A percentile compares a stretch with the other conserved stretches of the same genome.
phyloP scores from a whole-genome alignment of 2,888 invertebrate genomes.

The Mylabris sibirica region DNA sequence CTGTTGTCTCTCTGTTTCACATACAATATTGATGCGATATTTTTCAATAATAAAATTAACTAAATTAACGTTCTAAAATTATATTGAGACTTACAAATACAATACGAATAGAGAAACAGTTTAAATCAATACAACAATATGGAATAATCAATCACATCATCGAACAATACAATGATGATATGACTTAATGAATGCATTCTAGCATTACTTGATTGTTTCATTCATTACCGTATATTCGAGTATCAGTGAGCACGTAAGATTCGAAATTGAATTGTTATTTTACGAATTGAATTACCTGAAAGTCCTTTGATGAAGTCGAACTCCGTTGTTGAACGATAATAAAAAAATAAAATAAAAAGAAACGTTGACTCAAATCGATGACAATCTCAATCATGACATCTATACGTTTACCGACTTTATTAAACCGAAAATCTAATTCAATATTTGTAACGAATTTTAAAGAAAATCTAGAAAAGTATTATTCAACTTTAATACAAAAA shows the following conservation, averaged over 20 bases:
- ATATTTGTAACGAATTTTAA: not conserved
- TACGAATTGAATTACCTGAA: slow-evolving; percentile 17
- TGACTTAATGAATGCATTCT: slow-evolving; percentile 12
- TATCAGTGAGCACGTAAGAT: slow-evolving; percentile 7
- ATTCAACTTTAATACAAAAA: no score
- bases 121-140: not conserved
- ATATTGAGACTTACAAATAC: not conserved
- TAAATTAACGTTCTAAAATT: slow-evolving; percentile 4
- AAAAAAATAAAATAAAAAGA: not conserved
- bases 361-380: slow-evolving; percentile 1
- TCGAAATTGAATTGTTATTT: slow-evolving; percentile 14
- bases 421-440: not conserved
- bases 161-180: not conserved
- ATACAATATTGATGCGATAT: not conserved
- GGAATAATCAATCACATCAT: slow-evolving; percentile 15
- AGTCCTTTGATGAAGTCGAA: slow-evolving; percentile 13
- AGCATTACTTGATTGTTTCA: slow-evolving; percentile 7
- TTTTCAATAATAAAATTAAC: slow-evolving; percentile 7
- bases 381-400: slow-evolving; percentile 6
- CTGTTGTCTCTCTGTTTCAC: not conserved
- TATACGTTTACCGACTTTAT: not conserved
- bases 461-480: no score
- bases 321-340: not conserved
- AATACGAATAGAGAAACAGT: not conserved
- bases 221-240: slow-evolving; percentile 12